Evolutionary conservation across 2,113 vertebrate genomes (phyloP).

Genomic region (Cinclus cinclus): DNA sequence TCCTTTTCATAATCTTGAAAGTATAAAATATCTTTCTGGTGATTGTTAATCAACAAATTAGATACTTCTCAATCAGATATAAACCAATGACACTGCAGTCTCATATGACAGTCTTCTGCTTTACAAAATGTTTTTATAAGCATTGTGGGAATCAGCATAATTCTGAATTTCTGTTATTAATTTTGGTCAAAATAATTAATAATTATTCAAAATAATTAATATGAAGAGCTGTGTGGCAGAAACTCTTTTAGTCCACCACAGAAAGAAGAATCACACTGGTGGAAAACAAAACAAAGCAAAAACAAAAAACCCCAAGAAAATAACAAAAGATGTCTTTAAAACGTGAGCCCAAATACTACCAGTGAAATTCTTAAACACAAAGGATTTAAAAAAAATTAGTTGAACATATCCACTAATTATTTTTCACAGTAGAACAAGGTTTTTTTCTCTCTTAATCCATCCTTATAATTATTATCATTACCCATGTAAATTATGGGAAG

Average conservation of each 20-base stretch:
- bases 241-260: accelerated
- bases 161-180: not conserved
- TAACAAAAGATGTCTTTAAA: not conserved
- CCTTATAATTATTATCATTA: not conserved
- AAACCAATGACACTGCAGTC: not conserved
- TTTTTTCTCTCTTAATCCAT: not conserved
- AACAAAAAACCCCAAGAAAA: not conserved
- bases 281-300: not conserved
- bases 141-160: not conserved
- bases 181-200: not conserved
- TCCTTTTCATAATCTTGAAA: not conserved
- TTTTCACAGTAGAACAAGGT: not conserved
- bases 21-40: not conserved
- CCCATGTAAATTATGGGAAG: not conserved
- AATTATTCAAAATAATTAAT: not conserved
- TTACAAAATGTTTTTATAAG: not conserved
- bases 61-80: not conserved
- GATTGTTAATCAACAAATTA: not conserved
- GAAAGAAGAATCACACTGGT: not conserved
- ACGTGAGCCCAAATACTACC: accelerated
- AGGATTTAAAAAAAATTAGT: not conserved
- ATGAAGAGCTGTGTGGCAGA: not conserved
- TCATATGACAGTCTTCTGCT: not conserved
- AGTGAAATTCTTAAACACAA: not conserved
- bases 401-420: not conserved